These are phyloP conservation scores for Myotis myotis DNA, from an alignment of 2,797 vertebrate genomes.

Conservation along the genomic window DNA sequence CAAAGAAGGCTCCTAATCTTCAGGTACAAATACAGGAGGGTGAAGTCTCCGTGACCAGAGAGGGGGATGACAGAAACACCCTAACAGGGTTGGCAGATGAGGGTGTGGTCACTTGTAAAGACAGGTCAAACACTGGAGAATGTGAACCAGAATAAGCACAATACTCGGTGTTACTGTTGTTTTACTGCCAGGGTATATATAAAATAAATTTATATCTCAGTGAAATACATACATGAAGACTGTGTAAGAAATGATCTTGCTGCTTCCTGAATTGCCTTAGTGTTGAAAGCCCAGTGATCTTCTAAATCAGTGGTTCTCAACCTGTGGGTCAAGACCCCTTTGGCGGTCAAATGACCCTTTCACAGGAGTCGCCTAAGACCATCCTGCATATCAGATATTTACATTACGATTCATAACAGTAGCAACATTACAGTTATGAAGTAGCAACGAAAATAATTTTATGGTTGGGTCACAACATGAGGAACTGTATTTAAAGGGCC, in stretches of 20 bases:
- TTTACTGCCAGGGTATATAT: not conserved
- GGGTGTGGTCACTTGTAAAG: not conserved
- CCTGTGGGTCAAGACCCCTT: too few species aligned
- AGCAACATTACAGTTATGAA: too few species aligned
- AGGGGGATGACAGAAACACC: not conserved
- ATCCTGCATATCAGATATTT: too few species aligned
- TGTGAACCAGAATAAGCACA: not conserved
- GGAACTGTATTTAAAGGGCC: too few species aligned
- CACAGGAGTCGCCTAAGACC: too few species aligned
- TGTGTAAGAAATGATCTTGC: not conserved
- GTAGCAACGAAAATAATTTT: too few species aligned
- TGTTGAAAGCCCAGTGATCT: not conserved
- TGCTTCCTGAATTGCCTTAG: not conserved
- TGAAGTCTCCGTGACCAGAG: not conserved
- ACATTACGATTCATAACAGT: too few species aligned
- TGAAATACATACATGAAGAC: not conserved
- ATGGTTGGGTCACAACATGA: too few species aligned
- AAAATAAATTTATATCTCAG: not conserved
- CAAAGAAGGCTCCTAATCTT: not conserved
- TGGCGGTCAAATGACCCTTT: too few species aligned
- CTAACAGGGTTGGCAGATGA: not conserved
- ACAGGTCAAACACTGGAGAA: not conserved
- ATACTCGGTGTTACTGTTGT: not conserved
- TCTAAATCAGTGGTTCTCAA: not conserved
- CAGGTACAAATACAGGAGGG: not conserved